Base-by-base conservation (phyloP, 2,888 invertebrate genomes). In the Eupithecia centaureata region DNA sequence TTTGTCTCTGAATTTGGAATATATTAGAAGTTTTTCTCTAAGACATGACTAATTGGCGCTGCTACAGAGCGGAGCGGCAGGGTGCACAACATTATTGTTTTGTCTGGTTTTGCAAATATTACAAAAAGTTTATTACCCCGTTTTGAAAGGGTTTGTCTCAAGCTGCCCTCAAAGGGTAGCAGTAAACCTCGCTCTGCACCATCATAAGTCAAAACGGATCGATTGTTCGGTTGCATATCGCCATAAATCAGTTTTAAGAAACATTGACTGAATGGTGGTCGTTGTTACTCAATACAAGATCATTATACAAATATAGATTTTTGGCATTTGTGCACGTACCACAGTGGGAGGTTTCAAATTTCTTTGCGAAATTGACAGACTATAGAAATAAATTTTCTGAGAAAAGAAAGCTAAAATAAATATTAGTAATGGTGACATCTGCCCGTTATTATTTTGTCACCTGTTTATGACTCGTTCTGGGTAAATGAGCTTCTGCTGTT, bases 241-340 rank as follows among this genome's bases (percentile, higher is more conserved):
- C 74, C 88, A 90, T 93, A 92, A 92, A 93, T 93, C 92, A 91
- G 86, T 85, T 83, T 83, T 83, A 87, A 87, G 88, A 88, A 87
- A 85, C 84, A 81, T 79, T 81, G 79, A 73, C 74, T 86, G 86
- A 89, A 91, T 88, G 85, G 86, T 77, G 81, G 80, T 86, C 83
- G 84, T 88, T 82, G 85, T 88, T 88, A 88, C 88, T 91, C 90
- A 91, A 93, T 91, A 87, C 87, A 82, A 83, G 84, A 86, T 92
- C 92, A 90, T 92, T 92, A 93, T 88, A 92, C 92, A 93, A 93
- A 93, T 92, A 92, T 92, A 90, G 91, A 89, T 90, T 91, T 91
- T 86, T 87, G 86, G 77, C 88, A 85, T 88, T 91, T 88, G 84
- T 91, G 86, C 91, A 91, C 92, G 91, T 90, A 84, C 81, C 87